A percentile compares a stretch with the other conserved stretches of the same genome.
Evolutionary conservation across 2,113 vertebrate species (phyloP).

Genomic region (Lota lota): DNA sequence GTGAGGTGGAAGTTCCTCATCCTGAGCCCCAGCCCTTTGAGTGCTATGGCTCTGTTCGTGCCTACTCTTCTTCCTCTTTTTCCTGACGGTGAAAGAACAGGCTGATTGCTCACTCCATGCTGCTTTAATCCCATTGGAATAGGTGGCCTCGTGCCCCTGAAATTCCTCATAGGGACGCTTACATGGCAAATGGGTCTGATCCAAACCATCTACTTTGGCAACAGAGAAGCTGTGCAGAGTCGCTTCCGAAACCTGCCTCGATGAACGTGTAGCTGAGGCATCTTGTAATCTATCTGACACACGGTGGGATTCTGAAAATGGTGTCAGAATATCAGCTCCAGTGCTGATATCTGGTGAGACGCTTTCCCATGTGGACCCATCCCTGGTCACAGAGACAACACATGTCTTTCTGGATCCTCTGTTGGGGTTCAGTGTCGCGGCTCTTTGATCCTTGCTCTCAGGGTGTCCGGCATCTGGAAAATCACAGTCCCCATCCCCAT

Average conservation of each 20-base stretch:
- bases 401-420: conserved; percentile 38
- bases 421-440: no score
- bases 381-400: conserved; percentile 28
- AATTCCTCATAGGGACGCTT: conserved; percentile 48
- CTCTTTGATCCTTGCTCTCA: no score
- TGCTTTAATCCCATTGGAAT: conserved; percentile 33
- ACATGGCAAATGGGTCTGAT: background rate
- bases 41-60: background rate
- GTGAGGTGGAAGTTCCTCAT: background rate
- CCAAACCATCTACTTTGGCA: background rate
- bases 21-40: background rate
- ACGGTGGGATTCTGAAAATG: background rate
- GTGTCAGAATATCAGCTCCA: background rate
- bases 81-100: conserved; percentile 6
- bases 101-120: background rate
- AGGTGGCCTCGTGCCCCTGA: conserved; percentile 15
- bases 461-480: background rate
- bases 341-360: background rate
- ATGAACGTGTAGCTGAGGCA: background rate
- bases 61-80: conserved; percentile 9
- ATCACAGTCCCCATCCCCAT: background rate
- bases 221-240: background rate
- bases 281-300: background rate
- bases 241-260: background rate
- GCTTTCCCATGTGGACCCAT: background rate